Evolutionary conservation across 2,113 vertebrate species (phyloP), one percentile per base, ranked within the genome.

Genomic region (Nanorana parkeri): DNA sequence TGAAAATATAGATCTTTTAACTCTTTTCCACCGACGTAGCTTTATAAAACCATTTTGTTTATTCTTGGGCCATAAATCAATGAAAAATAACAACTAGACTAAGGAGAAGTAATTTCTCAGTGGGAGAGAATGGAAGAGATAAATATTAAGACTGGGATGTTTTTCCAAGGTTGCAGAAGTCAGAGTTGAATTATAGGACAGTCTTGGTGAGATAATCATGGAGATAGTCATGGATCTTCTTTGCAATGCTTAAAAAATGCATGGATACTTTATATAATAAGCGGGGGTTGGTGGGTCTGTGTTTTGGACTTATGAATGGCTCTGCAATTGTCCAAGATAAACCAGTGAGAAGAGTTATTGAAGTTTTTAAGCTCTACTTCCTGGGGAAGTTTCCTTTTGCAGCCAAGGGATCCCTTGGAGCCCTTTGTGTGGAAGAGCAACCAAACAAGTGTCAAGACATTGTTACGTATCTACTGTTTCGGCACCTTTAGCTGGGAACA

Each of bases 111-210:
- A 74, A 73, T 55, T 61, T 66, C 80, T 75, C 61, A 56, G 80
- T 65, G 69, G 80, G 69, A 66, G 80, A 82, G 69, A 82, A 74
- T 75, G 32, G 69, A 64, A 82, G 80, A 74, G 51, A 82, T 82
- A 75, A 75, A 81, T 81, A 81, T 81, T 81, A 81, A 74, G 80
- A 81, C 60, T 74, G 47, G 26, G 51, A 72, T 29, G 51, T 54
- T 51, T 52, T 81, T 81, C 68, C 69, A 74, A 72, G 72, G 80
- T 65, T 81, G 71, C 47, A 75, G 69, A 74, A 66, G 80, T 82
- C 80, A 82, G 69, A 82, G 80, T 82, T 82, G 80, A 82, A 82
- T 32, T 82, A 56, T 56, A 75, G 80, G 80, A 74, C 80, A 82
- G 24, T 55, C 60, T 82, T 65, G 55, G 67, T 32, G n/a, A 74